Base-by-base conservation (phyloP, 2,888 invertebrate species). In the Parelbella ahira region DNA sequence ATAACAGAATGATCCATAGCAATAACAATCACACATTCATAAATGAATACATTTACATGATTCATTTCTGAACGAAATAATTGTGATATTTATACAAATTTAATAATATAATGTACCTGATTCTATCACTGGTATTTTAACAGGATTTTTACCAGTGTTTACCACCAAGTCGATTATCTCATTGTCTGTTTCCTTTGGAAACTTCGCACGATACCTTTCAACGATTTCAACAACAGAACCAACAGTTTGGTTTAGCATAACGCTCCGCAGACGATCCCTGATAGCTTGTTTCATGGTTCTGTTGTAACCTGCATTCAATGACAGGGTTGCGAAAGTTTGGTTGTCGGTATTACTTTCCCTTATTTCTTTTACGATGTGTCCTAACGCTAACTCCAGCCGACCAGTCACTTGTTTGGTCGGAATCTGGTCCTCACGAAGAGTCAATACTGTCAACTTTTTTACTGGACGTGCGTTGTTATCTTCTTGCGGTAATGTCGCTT, bases 361-460 rank as follows among this genome's bases (percentile, higher is more conserved):
- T 19, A 81, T 52, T 13, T 73, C 60, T 57, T 77, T 80, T 39
- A 81, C 45, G 24, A 86, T 63, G 21, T 28, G 41, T 37, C 84
- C 83, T 34, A 86, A 51, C 9, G 74, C 75, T 38, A 81, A 51
- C 59, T 82, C 83, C 42, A 86, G 49, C n/a, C 83, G 73, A 20
- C 83, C 81, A 12, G 48, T 59, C 49, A 77, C 45, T 50, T 68
- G 68, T 23, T 53, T 54, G 20, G 63, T 50, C 1, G 78, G 75
- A 39, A 50, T 53, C 13, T 49, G 45, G 51, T 71, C 63, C 3
- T 66, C 51, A 28, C 51, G 54, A 44, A 72, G 51, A 47, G 67
- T 45, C 19, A 45, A 1, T 23, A 42, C 25, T 25, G 9, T 54
- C 48, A 4, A 1, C 18, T 3, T 1, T n/a, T 3, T 20, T n/a